Base-by-base conservation (phyloP, 2,888 invertebrate genomes). In the Sminthurides aquaticus region DNA sequence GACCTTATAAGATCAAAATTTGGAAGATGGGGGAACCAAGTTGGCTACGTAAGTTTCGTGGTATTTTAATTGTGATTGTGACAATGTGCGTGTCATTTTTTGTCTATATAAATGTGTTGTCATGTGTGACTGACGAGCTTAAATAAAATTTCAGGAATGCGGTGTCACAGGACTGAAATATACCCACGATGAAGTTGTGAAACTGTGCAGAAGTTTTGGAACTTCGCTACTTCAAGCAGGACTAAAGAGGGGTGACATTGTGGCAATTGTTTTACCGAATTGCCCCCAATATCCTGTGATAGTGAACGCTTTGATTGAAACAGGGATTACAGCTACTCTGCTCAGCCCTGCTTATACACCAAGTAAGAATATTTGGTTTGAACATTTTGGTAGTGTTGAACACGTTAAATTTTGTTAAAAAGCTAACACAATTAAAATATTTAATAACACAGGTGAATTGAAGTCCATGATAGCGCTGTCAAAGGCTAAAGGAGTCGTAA, bases 181-280 rank as follows among this genome's bases (percentile, higher is more conserved):
- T 43, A 74, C 66, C 2, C 68, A 69, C 57, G 55, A 57, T 0
- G 55, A 72, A 59, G 57, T 72, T 18, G 67, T 64, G 49, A 49
- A 64, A 49, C 25, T 29, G 22, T 69, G 73, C 24, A 70, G 75
- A 55, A 71, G 64, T 65, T 74, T 78, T 61, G 74, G 60, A 8
- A 67, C 67, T 18, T 59, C 71, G 24, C 59, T 74, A 34, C 55
- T 70, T 11, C 56, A 75, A 43, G 65, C 66, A 1, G 69, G 69
- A 25, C 59, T 72, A 2, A 68, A 69, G 49, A 20, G 66, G 26
- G 62, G 69, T 20, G 72, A 76, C 28, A 71, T 74, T n/a, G 62
- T 75, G 29, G 75, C 70, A 26, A 66, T 75, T 34, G 65, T 75
- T 18, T 66, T 73, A 8, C 75, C 75, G 28, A 76, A 76, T 58